Base-by-base conservation (phyloP, 1,140 invertebrate genomes). In the Platorchestia sp. region DNA sequence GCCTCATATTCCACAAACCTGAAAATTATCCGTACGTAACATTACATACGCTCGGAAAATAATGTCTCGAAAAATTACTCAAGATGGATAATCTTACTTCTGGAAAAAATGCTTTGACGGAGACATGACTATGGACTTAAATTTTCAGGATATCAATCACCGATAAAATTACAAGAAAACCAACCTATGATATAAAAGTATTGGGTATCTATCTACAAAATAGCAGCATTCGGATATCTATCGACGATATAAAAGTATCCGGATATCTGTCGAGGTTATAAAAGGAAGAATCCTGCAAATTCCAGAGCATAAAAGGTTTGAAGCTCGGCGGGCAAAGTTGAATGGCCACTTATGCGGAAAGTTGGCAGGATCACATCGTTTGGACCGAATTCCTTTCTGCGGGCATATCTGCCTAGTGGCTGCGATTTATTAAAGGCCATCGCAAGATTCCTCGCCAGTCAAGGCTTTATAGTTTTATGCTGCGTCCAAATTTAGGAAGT, bases 291-390 rank as follows among this genome's bases (percentile, higher is more conserved):
- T 44, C 91, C 91, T 45, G 43, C 91, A 93, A 93, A 93, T 93
- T 93, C 91, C 45, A 19, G 40, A 93, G 91, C 91, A 93, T 93
- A 93, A 93, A 89, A 93, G 91, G 45, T 47, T 93, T 36, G 41
- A n/a, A 7, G 41, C 91, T 47, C 45, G 45, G 44, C 91, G 6
- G 5, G 45, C 91, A 93, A 93, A 93, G 43, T 93, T 93, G 91
- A 93, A 93, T 47, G 91, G 43, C 44, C 91, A 93, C 91, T 93
- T 93, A 93, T 45, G 91, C 91, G 91, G 91, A 93, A 93, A 93
- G 43, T 93, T 47, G 43, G 5, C 45, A 36, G 41, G 45, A 47
- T 93, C 91, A 22, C 91, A 47, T 45, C 91, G 91, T 45, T 47
- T 93, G 91, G 36, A 93, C 44, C 44, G 91, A 93, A 93, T 93